phyloP scores from a whole-genome alignment of 1,140 invertebrate species.

The Dufourea novaeangliae region DNA sequence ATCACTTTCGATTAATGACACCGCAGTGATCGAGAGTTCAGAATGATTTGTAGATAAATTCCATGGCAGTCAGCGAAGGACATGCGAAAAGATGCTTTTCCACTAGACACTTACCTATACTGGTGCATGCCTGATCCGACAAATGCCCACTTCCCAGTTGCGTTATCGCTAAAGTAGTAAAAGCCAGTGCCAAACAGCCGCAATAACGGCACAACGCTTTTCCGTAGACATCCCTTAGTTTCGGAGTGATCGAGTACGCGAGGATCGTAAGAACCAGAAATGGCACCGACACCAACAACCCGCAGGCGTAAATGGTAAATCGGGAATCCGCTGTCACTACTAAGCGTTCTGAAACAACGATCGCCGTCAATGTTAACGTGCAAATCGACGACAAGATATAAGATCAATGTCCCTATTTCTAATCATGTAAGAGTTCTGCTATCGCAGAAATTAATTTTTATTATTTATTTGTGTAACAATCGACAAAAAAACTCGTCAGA shows the following conservation, averaged over 20 bases:
- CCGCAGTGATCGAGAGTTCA: neutral
- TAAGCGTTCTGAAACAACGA: slow-evolving; percentile 59
- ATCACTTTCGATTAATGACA: no score
- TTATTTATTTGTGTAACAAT: no score
- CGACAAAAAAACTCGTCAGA: no score
- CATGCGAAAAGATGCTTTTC: neutral
- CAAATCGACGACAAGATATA: no score
- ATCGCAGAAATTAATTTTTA: no score
- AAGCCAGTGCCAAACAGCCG: slow-evolving; percentile 79
- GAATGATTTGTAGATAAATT: neutral
- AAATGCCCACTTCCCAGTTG: slow-evolving; percentile 75
- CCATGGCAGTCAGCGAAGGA: neutral
- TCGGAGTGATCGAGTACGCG: slow-evolving; percentile 79
- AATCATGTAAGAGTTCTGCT: no score
- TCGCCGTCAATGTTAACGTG: neutral
- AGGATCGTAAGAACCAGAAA: slow-evolving; percentile 81
- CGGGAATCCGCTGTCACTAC: slow-evolving; percentile 58
- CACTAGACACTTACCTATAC: slow-evolving; percentile 72
- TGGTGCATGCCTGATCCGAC: slow-evolving; percentile 72
- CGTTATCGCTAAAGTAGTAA: slow-evolving; percentile 77
- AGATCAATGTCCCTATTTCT: neutral
- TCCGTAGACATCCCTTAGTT: slow-evolving; percentile 79
- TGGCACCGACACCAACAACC: slow-evolving; percentile 80
- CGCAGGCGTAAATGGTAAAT: slow-evolving; percentile 74
- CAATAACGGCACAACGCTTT: slow-evolving; percentile 80